These are phyloP conservation scores for Chiroxiphia lanceolata DNA, from an alignment of 2,797 vertebrate species.

Conservation along the genomic window DNA sequence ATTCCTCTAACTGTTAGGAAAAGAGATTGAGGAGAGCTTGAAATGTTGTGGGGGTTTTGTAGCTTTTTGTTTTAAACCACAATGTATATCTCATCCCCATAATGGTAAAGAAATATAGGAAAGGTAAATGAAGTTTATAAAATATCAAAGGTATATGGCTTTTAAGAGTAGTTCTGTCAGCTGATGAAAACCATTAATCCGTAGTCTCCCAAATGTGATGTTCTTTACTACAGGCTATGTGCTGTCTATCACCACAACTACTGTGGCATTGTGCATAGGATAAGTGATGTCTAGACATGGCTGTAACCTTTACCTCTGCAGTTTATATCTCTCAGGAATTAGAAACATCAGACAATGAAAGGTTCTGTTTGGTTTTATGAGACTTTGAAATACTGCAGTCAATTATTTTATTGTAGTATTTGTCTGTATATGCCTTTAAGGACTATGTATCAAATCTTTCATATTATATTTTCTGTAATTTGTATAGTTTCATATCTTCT, in stretches of 20 bases:
- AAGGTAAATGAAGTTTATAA: not conserved
- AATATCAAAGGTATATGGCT: not conserved
- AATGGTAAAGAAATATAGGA: not conserved
- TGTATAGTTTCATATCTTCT: not conserved
- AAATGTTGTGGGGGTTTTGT: not conserved
- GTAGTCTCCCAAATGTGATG: not conserved
- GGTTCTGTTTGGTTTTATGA: not conserved
- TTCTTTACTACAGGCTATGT: not conserved
- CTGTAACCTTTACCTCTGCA: not conserved
- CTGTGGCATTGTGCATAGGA: not conserved
- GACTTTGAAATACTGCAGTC: not conserved
- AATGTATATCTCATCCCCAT: not conserved
- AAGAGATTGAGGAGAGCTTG: not conserved
- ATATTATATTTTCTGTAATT: not conserved
- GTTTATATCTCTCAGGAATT: not conserved
- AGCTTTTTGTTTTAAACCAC: not conserved
- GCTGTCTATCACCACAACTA: not conserved
- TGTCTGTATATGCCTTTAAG: not conserved
- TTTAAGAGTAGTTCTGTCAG: not conserved
- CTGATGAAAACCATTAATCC: not conserved
- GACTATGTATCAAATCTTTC: not conserved
- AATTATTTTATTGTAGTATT: not conserved
- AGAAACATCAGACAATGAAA: not conserved
- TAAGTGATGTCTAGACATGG: not conserved
- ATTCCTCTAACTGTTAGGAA: not conserved